phyloP scores from a whole-genome alignment of 2,113 vertebrate species.

The Sylvia atricapilla region DNA sequence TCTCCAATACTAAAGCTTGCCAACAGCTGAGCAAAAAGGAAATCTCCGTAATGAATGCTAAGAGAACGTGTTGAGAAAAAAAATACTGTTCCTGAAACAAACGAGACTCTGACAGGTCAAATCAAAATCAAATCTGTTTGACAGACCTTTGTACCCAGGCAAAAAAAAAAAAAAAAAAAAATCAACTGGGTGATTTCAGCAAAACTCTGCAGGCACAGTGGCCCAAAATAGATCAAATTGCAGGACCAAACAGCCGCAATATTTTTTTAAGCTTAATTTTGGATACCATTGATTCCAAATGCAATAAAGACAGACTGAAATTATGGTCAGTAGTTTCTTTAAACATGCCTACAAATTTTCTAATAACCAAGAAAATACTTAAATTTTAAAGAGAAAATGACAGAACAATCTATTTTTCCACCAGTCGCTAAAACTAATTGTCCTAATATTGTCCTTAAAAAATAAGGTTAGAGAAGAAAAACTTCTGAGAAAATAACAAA shows the following conservation, averaged over 20 bases:
- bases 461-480: slow-evolving; percentile 26
- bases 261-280: slow-evolving; percentile 13
- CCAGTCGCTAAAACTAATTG: neutral
- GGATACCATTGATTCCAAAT: slow-evolving; percentile 28
- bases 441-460: neutral
- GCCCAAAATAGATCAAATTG: neutral
- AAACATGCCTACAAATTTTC: neutral
- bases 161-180: neutral
- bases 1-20: neutral
- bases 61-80: neutral
- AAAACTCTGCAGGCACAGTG: neutral
- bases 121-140: neutral
- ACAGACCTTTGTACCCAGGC: neutral
- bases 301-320: slow-evolving; percentile 19
- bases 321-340: slow-evolving; percentile 24
- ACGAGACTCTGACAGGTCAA: neutral
- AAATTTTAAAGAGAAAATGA: neutral
- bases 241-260: neutral
- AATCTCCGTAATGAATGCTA: neutral
- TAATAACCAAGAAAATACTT: slow-evolving; percentile 12
- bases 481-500: slow-evolving; percentile 29
- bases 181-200: neutral
- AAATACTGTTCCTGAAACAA: neutral
- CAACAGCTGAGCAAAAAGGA: neutral
- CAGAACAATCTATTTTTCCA: neutral